Evolutionary conservation across 2,888 invertebrate genomes (phyloP), one percentile per base, ranked within the genome.

Genomic region (Euproctis similis): DNA sequence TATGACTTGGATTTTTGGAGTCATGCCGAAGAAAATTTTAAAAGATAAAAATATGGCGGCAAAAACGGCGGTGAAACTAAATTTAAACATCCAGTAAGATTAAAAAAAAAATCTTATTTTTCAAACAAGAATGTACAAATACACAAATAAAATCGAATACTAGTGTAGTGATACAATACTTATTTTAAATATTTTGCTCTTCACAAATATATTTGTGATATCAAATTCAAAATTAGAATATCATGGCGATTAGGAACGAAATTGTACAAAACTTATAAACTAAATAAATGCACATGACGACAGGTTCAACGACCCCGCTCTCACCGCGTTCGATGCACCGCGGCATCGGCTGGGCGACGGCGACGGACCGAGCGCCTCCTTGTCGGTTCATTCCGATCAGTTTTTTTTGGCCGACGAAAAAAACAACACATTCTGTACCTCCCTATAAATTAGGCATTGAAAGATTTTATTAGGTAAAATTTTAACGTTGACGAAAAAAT

Each of bases 261-360:
- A 53, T 56, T 50, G 62, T 58, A 65, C 55, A 52, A 67, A 65
- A 54, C 57, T 46, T n/a, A n/a, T n/a, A n/a, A n/a, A n/a, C n/a
- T n/a, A n/a, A n/a, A n/a, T n/a, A 59, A 76, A 74, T 77, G 78
- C 77, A 80, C 72, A 75, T 74, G 76, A 72, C 67, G 59, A 48
- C 47, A 54, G 61, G 80, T 71, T 75, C 78, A 61, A 53, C 53
- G 80, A 74, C 77, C 82, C 59, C 71, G 69, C 78, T 80, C 80
- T 80, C 78, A 69, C 78, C 64, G 74, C 77, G 81, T 77, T 77
- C 82, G 81, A 75, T 81, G 81, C 81, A 81, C 31, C 22, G 25
- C n/a, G n/a, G n/a, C n/a, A n/a, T n/a, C n/a, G n/a, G n/a, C n/a
- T n/a, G 14, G 14, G 4, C 14, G 14, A 14, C 14, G 14, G 19